phyloP scores from a whole-genome alignment of 2,797 vertebrate genomes.

The Paedocypris micromegethes region DNA sequence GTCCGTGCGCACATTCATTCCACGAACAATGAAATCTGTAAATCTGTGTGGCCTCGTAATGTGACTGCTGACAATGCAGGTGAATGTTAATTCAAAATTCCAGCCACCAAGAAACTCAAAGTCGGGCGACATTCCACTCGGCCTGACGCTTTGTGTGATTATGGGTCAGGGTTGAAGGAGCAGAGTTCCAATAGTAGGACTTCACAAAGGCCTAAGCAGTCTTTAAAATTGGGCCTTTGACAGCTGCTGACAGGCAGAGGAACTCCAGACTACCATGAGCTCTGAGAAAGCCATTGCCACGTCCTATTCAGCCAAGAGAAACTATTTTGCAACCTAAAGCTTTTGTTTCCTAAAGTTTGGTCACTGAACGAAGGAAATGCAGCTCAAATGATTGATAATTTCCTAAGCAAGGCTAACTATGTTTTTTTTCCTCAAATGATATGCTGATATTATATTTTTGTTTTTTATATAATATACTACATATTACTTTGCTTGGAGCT shows the following conservation, averaged over 20 bases:
- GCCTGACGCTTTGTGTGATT: conserved; percentile 38
- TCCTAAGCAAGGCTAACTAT: too few species aligned
- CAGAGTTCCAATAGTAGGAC: conserved; percentile 18
- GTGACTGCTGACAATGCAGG: conserved; percentile 34
- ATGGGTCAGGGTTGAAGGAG: conserved; percentile 28
- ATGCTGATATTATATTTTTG: too few species aligned
- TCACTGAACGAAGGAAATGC: background rate
- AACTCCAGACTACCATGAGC: conserved; percentile 28
- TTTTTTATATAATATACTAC: too few species aligned
- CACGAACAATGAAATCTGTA: conserved; percentile 23
- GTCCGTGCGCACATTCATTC: conserved; percentile 23
- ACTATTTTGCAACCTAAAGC: conserved; percentile 23
- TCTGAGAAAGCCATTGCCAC: conserved; percentile 34
- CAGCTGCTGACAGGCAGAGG: conserved; percentile 25
- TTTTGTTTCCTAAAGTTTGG: conserved; percentile 11
- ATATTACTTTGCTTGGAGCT: too few species aligned
- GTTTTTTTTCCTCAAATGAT: too few species aligned
- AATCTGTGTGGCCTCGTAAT: conserved; percentile 24
- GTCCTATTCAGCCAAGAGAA: conserved; percentile 13
- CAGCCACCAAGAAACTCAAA: conserved; percentile 16
- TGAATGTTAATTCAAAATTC: conserved; percentile 35
- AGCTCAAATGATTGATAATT: too few species aligned
- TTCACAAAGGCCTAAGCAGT: conserved; percentile 31
- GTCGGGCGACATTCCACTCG: conserved; percentile 21
- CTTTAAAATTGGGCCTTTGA: conserved; percentile 34